Base-by-base conservation (phyloP, 2,797 vertebrate genomes). In the Darevskia nairensis region DNA sequence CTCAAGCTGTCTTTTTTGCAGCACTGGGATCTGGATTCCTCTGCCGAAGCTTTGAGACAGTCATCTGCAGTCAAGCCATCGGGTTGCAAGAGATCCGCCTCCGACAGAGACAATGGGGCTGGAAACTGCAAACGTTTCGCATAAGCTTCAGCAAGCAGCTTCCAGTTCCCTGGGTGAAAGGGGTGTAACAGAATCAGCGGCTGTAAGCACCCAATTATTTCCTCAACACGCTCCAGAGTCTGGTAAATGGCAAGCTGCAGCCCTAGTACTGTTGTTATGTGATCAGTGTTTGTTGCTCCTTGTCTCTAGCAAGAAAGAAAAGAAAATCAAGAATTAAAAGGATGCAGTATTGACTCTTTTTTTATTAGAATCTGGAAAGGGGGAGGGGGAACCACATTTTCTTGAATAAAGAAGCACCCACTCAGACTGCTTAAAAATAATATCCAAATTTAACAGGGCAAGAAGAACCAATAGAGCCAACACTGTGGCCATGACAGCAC, bases 131-230 rank as follows among this genome's bases (percentile, higher is more conserved):
- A 94, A 77, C 96, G 95, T 75, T 87, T 94, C 93, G 97, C 80
- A 90, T 98, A 98, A 72, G 93, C 96, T 88, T 97, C 97, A 64
- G 97, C 98, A 92, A 99, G 96, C 79, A 86, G 97, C 93, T 96
- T 96, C 98, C 98, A 99, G 96, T 97, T 95, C 97, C 98, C 98
- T 1, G 98, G 98, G 94, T 98, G 98, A 74, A 98, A 98, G 35
- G 98, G 98, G 89, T 99, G 97, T 88, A 99, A 94, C 74, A 96
- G 97, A 88, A 99, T 97, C 80, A 99, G 96, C 72, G 98, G 97
- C 95, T 98, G 98, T 44, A 99, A 95, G 88, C 95, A 97, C 0
- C 4, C 91, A 46, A 98, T 95, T 76, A 94, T 92, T 82, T 95
- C 94, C 84, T 91, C 91, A 6, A 94, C 3, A 1, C 95, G 94